Conservation (phyloP, 2,888 invertebrate genomes). For the Melipona bicolor region DNA sequence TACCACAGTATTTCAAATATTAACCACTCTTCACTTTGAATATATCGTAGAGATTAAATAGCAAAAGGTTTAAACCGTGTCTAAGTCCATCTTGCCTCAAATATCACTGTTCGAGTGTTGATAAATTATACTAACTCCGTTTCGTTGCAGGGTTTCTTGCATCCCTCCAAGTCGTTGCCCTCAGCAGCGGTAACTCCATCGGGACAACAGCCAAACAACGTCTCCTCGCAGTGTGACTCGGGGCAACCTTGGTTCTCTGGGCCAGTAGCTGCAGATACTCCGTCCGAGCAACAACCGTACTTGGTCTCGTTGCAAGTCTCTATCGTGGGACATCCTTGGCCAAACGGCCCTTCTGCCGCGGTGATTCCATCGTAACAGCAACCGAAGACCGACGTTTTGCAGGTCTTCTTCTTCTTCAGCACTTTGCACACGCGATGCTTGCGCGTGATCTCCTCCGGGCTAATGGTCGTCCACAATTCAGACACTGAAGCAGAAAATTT, state of each 20-base stretch:
- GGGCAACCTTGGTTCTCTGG: constrained; percentile 91
- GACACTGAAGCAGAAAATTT: constrained; percentile 66
- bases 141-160: constrained; percentile 87
- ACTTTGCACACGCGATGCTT: constrained; percentile 87
- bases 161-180: constrained; percentile 94
- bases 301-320: constrained; percentile 91
- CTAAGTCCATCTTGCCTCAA: too few relatives aligned
- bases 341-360: constrained; percentile 92
- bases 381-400: constrained; percentile 89
- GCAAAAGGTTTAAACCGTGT: too few relatives aligned
- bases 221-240: constrained; percentile 89
- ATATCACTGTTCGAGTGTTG: too few relatives aligned
- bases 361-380: constrained; percentile 94
- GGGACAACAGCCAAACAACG: constrained; percentile 94
- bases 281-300: constrained; percentile 93
- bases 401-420: constrained; percentile 86
- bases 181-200: constrained; percentile 91
- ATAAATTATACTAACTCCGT: constrained; percentile 84
- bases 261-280: constrained; percentile 91
- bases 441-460: constrained; percentile 85
- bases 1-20: background rate
- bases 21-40: too few relatives aligned
- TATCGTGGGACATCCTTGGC: constrained; percentile 90
- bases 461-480: constrained; percentile 86
- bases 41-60: too few relatives aligned